Percentiles rank a stretch among this genome's conserved stretches.
Evolutionary conservation across 2,113 vertebrate genomes (phyloP).

Genomic region (Alligator mississippiensis): DNA sequence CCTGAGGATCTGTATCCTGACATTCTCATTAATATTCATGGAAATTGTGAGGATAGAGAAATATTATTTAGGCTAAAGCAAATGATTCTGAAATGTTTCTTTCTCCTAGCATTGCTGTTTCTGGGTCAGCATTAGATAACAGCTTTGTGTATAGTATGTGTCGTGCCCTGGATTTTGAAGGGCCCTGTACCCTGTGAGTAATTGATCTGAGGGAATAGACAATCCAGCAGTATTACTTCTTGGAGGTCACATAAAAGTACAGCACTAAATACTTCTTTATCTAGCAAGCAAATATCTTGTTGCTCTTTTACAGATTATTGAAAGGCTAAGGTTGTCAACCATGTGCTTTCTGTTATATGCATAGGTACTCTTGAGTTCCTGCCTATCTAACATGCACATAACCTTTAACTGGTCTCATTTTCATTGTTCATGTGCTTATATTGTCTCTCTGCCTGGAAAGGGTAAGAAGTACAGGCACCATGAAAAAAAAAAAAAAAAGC

Average conservation of each 20-base stretch:
- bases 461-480: neutral
- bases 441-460: neutral
- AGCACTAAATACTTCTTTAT: neutral
- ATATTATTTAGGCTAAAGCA: neutral
- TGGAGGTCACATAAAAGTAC: neutral
- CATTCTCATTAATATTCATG: neutral
- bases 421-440: neutral
- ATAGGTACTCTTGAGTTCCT: neutral
- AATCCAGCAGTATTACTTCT: neutral
- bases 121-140: rapidly evolving
- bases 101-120: rapidly evolving
- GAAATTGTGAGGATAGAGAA: neutral
- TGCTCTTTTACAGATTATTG: neutral
- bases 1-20: neutral
- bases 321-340: neutral
- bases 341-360: neutral
- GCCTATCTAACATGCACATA: neutral
- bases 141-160: neutral
- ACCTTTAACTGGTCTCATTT: neutral
- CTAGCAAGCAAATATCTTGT: neutral
- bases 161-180: neutral
- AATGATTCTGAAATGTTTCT: neutral
- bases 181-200: neutral
- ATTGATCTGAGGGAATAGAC: neutral
- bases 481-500: neutral